Evolutionary conservation across 2,888 invertebrate genomes (phyloP), one percentile per base, ranked within the genome.

Genomic region (Pterostichus madidus): DNA sequence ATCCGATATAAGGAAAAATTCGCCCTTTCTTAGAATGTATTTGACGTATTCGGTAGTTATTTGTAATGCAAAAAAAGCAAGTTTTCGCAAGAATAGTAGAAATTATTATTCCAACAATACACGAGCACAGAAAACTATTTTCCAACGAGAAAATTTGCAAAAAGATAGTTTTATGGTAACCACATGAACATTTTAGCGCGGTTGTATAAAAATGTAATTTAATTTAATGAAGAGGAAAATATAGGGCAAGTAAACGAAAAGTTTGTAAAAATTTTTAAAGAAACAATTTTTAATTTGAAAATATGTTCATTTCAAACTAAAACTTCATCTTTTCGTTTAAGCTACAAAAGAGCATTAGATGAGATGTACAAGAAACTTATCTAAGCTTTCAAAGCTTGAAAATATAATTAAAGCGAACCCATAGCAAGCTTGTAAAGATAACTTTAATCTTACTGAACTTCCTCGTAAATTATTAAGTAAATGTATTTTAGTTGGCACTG

Each of bases 401-500:
- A 32, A 64, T 64, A 64, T 64, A 64, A 64, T 64, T 64, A 64
- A 64, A 39, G 39, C 5, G 5, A 39, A 35, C 64, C n/a, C 64
- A 35, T 35, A 64, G 35, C 31, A 35, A 64, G 35, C 64, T 64
- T 64, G 64, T 64, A 64, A 64, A 35, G 64, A 64, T 64, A 64
- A 64, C 24, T 71, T 71, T 71, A 71, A 71, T 71, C 44, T 49
- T 71, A 17, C 64, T 71, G 46, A 71, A 71, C 44, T 71, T 71
- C n/a, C 46, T 44, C 13, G 10, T 24, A 71, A 71, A 46, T 71
- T 71, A 71, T 71, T 46, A 17, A 71, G 44, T 71, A 46, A 71
- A 64, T 64, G 32, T 32, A 64, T 71, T 71, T 71, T 71, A 71
- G 71, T 71, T 44, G 44, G 46, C 44, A 11, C 49, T 71, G 49